Evolutionary conservation across 2,113 vertebrate genomes (phyloP).

Genomic region (Sorex araneus): DNA sequence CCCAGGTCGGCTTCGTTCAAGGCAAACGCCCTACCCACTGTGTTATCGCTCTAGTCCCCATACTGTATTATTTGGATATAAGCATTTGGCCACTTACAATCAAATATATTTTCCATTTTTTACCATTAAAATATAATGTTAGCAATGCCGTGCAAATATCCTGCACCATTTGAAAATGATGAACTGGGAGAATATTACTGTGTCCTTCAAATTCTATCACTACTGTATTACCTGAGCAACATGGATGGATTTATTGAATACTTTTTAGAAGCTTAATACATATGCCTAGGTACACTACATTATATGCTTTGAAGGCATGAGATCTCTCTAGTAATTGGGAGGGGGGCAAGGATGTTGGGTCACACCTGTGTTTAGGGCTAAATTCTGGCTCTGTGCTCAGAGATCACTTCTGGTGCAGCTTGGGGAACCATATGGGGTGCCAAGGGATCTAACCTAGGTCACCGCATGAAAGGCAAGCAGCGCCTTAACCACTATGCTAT

Average conservation of each 20-base stretch:
- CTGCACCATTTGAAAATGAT: neutral
- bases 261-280: neutral
- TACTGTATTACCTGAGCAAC: neutral
- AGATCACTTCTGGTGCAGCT: too few species aligned
- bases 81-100: constrained; percentile 12
- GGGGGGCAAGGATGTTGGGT: too few species aligned
- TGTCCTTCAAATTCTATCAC: neutral
- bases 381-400: too few species aligned
- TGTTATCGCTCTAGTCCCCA: neutral
- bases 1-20: too few species aligned
- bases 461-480: too few species aligned
- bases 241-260: neutral
- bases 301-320: neutral
- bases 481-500: too few species aligned
- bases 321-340: constrained; percentile 14
- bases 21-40: too few species aligned
- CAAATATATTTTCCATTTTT: constrained; percentile 17
- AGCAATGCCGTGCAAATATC: neutral
- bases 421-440: too few species aligned
- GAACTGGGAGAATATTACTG: neutral
- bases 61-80: constrained; percentile 1
- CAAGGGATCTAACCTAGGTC: too few species aligned
- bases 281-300: neutral
- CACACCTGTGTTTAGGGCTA: too few species aligned
- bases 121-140: constrained; percentile 21